phyloP scores from a whole-genome alignment of 2,888 invertebrate species.

The Craniophora ligustri region DNA sequence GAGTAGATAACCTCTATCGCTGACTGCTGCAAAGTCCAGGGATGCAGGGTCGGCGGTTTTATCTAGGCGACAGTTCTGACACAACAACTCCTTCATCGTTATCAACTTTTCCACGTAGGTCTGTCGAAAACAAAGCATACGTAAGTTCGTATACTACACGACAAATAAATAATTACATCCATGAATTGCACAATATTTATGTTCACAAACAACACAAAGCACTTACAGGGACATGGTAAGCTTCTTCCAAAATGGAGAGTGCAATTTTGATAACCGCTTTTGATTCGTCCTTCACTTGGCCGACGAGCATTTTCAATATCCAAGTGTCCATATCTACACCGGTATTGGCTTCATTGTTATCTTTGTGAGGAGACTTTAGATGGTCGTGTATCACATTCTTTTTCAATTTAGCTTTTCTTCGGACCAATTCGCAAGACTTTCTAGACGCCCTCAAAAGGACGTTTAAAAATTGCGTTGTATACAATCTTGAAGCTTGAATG shows the following conservation, averaged over 20 bases:
- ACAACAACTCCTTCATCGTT: constrained; percentile 91
- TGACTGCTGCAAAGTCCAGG: constrained; percentile 91
- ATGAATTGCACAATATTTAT: too few species aligned
- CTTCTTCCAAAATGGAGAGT: constrained; percentile 95
- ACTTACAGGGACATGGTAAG: constrained; percentile 95
- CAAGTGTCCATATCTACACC: constrained; percentile 93
- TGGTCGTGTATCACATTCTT: constrained; percentile 73
- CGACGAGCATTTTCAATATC: constrained; percentile 95
- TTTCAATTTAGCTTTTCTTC: constrained; percentile 80
- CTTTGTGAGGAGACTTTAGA: constrained; percentile 67
- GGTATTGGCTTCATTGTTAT: constrained; percentile 60
- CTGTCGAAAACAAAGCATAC: constrained; percentile 70
- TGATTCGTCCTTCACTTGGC: constrained; percentile 95
- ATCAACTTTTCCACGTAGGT: constrained; percentile 93
- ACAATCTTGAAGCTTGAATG: constrained; percentile 90
- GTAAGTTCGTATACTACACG: too few species aligned
- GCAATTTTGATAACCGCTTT: constrained; percentile 94
- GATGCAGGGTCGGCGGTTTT: constrained; percentile 92
- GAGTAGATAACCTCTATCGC: constrained; percentile 93
- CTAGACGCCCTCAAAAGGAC: constrained; percentile 93
- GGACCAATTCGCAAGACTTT: constrained; percentile 79
- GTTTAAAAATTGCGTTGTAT: constrained; percentile 97
- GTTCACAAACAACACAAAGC: neutral
- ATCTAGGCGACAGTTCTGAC: constrained; percentile 82
- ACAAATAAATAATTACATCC: too few species aligned